Evolutionary conservation across 1,140 invertebrate species (phyloP).

Genomic region (Cardiocondyla obscurior): DNA sequence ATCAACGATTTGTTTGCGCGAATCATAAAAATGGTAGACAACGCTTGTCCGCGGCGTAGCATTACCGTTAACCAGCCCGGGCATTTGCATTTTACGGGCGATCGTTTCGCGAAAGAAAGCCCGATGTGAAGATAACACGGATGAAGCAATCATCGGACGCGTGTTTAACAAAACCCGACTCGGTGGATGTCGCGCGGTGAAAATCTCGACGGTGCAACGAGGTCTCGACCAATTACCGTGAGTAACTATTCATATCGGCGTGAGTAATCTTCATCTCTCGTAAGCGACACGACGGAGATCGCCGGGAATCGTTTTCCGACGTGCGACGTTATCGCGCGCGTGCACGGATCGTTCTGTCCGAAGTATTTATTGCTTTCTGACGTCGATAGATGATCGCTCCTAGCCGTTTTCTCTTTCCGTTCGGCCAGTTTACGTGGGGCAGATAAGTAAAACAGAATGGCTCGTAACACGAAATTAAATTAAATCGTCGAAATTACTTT

Average conservation of each 20-base stretch:
- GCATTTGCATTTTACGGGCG: constrained; percentile 30
- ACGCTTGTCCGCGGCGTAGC: neutral
- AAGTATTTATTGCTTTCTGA: constrained; percentile 23
- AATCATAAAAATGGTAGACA: neutral
- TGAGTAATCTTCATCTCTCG: constrained; percentile 56
- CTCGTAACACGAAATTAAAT: neutral
- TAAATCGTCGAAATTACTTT: neutral
- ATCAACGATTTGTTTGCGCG: neutral
- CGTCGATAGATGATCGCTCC: neutral
- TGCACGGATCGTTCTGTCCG: neutral
- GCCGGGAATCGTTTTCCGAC: constrained; percentile 26
- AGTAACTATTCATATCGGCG: constrained; percentile 70
- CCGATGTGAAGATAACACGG: neutral
- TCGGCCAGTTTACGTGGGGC: neutral
- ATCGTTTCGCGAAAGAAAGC: neutral
- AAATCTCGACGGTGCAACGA: constrained; percentile 45
- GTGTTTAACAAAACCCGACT: neutral
- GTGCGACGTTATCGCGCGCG: constrained; percentile 35
- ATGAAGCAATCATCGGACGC: constrained; percentile 18
- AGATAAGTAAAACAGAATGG: neutral
- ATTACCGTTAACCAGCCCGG: constrained; percentile 9
- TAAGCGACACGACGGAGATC: constrained; percentile 46
- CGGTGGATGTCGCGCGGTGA: neutral
- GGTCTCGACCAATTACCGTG: constrained; percentile 66
- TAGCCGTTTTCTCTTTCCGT: neutral